These are phyloP conservation scores for Trochalopteron elliotii DNA, from an alignment of 2,113 vertebrate genomes.

Conservation along the genomic window DNA sequence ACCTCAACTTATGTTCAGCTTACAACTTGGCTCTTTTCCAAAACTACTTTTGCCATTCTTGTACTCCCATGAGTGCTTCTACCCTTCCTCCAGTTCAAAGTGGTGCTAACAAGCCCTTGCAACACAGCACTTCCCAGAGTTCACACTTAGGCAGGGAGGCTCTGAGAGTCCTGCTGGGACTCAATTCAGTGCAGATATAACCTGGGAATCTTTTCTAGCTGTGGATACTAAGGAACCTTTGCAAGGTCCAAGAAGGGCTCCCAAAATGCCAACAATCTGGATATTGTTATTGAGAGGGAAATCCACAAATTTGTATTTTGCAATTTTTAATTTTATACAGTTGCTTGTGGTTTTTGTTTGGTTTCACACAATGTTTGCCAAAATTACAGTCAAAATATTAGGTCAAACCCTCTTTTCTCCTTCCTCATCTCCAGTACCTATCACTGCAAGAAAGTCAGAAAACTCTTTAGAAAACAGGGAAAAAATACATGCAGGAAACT, in stretches of 20 bases:
- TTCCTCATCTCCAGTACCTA: neutral
- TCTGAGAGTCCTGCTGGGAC: neutral
- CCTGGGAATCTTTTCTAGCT: neutral
- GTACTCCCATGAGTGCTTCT: neutral
- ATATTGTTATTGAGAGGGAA: neutral
- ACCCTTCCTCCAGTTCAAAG: neutral
- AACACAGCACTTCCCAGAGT: neutral
- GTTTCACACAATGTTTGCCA: neutral
- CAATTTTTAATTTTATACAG: neutral
- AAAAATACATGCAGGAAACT: neutral
- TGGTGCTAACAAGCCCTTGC: neutral
- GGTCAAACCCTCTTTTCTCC: neutral
- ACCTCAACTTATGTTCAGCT: neutral
- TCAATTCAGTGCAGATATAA: neutral
- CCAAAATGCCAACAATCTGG: accelerated
- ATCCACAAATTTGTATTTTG: neutral
- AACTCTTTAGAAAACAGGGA: neutral
- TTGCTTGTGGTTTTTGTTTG: neutral
- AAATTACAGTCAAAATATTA: neutral
- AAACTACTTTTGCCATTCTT: neutral
- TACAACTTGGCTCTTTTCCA: neutral
- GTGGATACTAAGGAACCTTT: neutral
- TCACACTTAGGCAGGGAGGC: neutral
- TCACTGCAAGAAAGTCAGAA: neutral
- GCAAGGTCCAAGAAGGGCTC: neutral